phyloP scores from a whole-genome alignment of 2,888 invertebrate genomes.

The Macrostomum cliftonense region DNA sequence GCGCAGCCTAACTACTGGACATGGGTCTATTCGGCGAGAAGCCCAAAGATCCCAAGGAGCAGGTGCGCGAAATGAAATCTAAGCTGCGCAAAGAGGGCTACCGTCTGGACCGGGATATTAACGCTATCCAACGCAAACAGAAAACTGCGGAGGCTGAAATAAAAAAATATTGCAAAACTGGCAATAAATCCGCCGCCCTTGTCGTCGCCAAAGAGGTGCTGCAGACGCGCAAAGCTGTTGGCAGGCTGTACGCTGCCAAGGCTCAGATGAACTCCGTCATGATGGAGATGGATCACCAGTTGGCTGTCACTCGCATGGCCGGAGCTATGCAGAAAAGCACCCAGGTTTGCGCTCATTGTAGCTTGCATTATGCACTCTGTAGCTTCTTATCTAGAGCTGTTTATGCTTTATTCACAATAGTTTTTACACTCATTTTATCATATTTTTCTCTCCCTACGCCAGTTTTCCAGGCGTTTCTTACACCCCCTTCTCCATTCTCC shows the following conservation, averaged over 20 bases:
- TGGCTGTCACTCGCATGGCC: conserved; percentile 57
- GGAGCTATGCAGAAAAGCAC: conserved; percentile 82
- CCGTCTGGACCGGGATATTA: conserved; percentile 78
- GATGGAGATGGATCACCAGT: conserved; percentile 90
- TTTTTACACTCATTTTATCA: too few species aligned
- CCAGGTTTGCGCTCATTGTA: conserved; percentile 49
- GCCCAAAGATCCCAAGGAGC: conserved; percentile 3
- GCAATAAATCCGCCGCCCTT: conserved; percentile 59
- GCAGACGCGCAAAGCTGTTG: conserved; percentile 63
- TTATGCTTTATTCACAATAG: too few species aligned
- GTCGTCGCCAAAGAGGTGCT: conserved; percentile 82
- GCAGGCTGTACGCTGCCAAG: conserved; percentile 74
- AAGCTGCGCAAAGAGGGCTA: conserved; percentile 81
- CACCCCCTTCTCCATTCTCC: too few species aligned
- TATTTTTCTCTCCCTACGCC: too few species aligned
- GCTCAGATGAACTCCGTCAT: conserved; percentile 89
- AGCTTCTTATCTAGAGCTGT: too few species aligned
- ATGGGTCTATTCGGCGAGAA: conserved; percentile 7
- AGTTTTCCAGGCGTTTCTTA: too few species aligned
- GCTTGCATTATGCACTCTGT: too few species aligned
- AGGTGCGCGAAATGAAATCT: conserved; percentile 91
- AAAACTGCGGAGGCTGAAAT: conserved; percentile 6
- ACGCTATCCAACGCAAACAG: conserved; percentile 36
- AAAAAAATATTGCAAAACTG: conserved; percentile 8
- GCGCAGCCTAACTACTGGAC: too few species aligned